Evolutionary conservation across 2,113 vertebrate genomes (phyloP).

Genomic region (Bubo scandiacus): DNA sequence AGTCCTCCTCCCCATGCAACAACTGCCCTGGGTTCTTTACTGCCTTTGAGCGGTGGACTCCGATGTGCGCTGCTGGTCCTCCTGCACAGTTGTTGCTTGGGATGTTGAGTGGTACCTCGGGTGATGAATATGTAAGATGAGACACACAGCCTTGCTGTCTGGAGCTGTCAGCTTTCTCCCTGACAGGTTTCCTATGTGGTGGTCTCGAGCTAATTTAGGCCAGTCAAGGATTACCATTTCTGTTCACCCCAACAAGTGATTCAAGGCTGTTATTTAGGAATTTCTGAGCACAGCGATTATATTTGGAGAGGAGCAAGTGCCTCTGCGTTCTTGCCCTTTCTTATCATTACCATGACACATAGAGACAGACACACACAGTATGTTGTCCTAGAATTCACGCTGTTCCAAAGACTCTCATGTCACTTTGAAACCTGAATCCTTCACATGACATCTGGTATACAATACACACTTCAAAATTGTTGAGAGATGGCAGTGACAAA

Average conservation of each 20-base stretch:
- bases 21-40: neutral
- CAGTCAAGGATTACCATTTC: slow-evolving; percentile 22
- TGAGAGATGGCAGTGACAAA: neutral
- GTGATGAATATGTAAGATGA: slow-evolving; percentile 45
- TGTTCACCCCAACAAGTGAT: slow-evolving; percentile 24
- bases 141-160: neutral
- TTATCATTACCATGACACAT: slow-evolving; percentile 44
- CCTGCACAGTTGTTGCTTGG: neutral
- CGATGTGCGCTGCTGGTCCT: rapidly evolving
- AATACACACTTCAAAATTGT: slow-evolving; percentile 2
- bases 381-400: slow-evolving; percentile 49
- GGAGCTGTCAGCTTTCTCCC: slow-evolving; percentile 15
- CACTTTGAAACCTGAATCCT: slow-evolving; percentile 45
- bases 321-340: slow-evolving; percentile 25
- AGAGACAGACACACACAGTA: slow-evolving; percentile 47
- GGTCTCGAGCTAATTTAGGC: slow-evolving; percentile 43
- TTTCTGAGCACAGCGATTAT: neutral
- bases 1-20: neutral
- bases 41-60: rapidly evolving
- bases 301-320: slow-evolving; percentile 28
- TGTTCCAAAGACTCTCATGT: slow-evolving; percentile 8
- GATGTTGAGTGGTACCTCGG: neutral
- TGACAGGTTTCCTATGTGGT: neutral
- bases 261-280: slow-evolving; percentile 17
- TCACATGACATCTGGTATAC: slow-evolving; percentile 26